These are phyloP conservation scores for Teleopsis dalmanni DNA, from an alignment of 1,140 invertebrate genomes.

Conservation along the genomic window DNA sequence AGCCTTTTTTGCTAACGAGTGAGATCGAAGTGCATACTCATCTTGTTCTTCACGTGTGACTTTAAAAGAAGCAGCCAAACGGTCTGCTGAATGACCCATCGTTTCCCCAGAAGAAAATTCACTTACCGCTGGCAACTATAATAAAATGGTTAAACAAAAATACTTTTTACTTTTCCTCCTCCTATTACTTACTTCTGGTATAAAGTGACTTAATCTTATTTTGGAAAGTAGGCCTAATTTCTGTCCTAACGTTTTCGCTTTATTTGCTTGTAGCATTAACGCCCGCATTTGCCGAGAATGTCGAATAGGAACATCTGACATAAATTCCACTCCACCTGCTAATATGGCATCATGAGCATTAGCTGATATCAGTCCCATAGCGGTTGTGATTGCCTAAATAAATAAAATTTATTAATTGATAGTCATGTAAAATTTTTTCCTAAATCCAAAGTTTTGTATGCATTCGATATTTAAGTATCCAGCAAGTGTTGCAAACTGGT, in stretches of 20 bases:
- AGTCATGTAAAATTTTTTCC: neutral
- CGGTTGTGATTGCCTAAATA: conserved; percentile 49
- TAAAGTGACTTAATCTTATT: conserved; percentile 65
- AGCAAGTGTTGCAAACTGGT: too few species aligned
- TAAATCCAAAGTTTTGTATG: neutral
- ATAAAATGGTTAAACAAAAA: conserved; percentile 15
- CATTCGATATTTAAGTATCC: neutral
- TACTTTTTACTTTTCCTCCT: neutral
- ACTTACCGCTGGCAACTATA: conserved; percentile 87
- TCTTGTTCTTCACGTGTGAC: conserved; percentile 86
- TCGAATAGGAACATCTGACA: conserved; percentile 97
- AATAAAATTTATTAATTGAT: neutral
- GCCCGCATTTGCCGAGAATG: conserved; percentile 88
- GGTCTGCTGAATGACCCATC: conserved; percentile 96
- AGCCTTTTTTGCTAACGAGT: conserved; percentile 82
- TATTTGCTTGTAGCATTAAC: conserved; percentile 80
- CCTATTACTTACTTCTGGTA: conserved; percentile 60
- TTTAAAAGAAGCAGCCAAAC: conserved; percentile 89
- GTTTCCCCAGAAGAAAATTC: conserved; percentile 97
- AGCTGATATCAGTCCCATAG: conserved; percentile 80
- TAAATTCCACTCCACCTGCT: conserved; percentile 95
- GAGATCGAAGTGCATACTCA: conserved; percentile 88
- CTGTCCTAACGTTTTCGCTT: conserved; percentile 80
- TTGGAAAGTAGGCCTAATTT: conserved; percentile 65
- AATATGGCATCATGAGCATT: conserved; percentile 85